Evolutionary conservation across 2,797 vertebrate genomes (phyloP).

Genomic region (Melanotaenia parkinsoni): DNA sequence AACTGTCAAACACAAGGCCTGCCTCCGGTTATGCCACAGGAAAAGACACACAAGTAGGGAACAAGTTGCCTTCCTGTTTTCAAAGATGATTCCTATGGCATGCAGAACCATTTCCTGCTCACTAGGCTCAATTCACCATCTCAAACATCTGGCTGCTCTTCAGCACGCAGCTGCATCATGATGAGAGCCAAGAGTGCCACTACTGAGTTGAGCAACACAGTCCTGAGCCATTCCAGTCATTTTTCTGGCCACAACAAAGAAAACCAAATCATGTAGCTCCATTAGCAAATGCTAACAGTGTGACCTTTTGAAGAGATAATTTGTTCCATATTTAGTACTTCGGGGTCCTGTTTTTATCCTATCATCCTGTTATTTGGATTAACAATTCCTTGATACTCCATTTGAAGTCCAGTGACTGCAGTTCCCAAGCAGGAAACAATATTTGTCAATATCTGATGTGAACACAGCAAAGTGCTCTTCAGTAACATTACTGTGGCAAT

Average conservation of each 20-base stretch:
- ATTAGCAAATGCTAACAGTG: not conserved
- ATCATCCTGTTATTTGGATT: conserved; percentile 35
- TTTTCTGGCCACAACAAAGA: conserved; percentile 46
- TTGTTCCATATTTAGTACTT: conserved; percentile 4
- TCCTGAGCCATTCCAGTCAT: conserved; percentile 59
- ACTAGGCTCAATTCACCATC: conserved; percentile 79
- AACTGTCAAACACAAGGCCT: conserved; percentile 83
- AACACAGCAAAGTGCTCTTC: conserved; percentile 68
- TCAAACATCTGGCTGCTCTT: conserved; percentile 87
- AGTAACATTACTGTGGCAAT: conserved; percentile 62
- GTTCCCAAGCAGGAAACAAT: conserved; percentile 58
- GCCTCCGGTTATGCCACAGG: conserved; percentile 89
- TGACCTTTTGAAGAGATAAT: conserved; percentile 15
- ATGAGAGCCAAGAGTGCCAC: conserved; percentile 70
- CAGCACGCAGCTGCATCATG: conserved; percentile 77
- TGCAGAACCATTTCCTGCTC: conserved; percentile 86
- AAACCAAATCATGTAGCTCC: conserved; percentile 28
- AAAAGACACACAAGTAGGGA: conserved; percentile 88
- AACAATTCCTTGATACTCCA: conserved; percentile 35
- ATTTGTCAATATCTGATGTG: conserved; percentile 62
- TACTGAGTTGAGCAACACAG: conserved; percentile 67
- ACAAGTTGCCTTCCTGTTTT: conserved; percentile 98
- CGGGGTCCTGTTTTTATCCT: conserved; percentile 19
- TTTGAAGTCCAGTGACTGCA: conserved; percentile 30
- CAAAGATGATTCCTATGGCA: conserved; percentile 87